phyloP scores from a whole-genome alignment of 2,888 invertebrate species.

The Ormyrus pomaceus region DNA sequence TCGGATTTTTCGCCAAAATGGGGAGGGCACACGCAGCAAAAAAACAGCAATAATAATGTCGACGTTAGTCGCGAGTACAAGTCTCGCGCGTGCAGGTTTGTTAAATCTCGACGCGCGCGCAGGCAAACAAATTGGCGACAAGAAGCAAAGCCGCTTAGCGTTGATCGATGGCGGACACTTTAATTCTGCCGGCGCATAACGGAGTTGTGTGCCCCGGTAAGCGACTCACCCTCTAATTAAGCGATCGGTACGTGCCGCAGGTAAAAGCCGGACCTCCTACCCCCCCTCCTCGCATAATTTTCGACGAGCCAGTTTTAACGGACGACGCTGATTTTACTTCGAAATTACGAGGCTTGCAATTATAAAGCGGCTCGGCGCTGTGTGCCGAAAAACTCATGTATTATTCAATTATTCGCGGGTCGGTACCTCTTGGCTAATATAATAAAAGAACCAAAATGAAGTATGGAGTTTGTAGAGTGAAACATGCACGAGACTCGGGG shows the following conservation, averaged over 20 bases:
- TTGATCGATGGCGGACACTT: constrained; percentile 50
- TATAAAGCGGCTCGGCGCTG: constrained; percentile 1
- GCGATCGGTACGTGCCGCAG: constrained; percentile 24
- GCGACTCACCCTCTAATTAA: constrained; percentile 41
- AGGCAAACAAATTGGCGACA: constrained; percentile 50
- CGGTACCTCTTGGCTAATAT: not conserved
- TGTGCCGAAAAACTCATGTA: constrained; percentile 37
- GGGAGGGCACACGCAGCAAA: too few relatives aligned
- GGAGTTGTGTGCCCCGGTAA: constrained; percentile 7
- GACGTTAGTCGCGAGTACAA: too few relatives aligned
- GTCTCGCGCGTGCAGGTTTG: not conserved
- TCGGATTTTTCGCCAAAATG: too few relatives aligned
- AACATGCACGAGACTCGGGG: not conserved
- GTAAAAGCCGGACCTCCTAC: not conserved
- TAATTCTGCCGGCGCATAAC: constrained; percentile 44
- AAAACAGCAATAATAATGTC: too few relatives aligned
- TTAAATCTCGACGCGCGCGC: constrained; percentile 28
- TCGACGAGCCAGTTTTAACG: constrained; percentile 36
- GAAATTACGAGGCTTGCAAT: constrained; percentile 45
- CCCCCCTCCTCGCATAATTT: constrained; percentile 36
- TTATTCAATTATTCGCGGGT: constrained; percentile 42
- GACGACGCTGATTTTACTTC: constrained; percentile 50
- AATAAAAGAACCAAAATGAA: constrained; percentile 10
- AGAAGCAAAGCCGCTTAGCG: constrained; percentile 49
- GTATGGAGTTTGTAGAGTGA: not conserved